These are phyloP conservation scores for Tenthredo mesomela DNA, from an alignment of 2,888 invertebrate genomes.

Conservation along the genomic window DNA sequence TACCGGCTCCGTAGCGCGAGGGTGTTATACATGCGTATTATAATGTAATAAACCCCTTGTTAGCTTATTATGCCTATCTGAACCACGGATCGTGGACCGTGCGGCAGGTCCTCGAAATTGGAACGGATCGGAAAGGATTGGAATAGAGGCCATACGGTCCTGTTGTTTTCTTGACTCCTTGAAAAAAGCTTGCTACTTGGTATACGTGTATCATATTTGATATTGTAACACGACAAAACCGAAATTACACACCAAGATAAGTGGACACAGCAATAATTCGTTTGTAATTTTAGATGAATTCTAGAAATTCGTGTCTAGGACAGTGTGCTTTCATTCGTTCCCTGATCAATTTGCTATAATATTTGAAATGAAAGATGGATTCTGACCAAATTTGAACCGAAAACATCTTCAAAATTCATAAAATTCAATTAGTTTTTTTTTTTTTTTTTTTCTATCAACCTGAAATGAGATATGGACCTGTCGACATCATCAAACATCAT, in stretches of 20 bases:
- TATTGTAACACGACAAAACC: neutral
- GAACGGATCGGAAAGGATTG: slow-evolving; percentile 24
- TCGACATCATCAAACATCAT: neutral
- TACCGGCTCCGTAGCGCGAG: slow-evolving; percentile 43
- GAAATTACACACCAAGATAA: neutral
- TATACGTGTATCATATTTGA: neutral
- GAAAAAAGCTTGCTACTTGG: neutral
- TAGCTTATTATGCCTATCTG: slow-evolving; percentile 51
- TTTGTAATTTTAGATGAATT: neutral
- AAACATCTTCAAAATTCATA: neutral
- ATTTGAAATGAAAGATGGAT: too few relatives aligned
- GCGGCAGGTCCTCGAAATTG: slow-evolving; percentile 35
- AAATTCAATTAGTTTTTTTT: neutral
- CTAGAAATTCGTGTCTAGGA: neutral
- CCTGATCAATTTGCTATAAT: too few relatives aligned
- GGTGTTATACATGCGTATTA: slow-evolving; percentile 54
- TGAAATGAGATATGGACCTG: neutral
- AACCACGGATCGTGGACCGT: slow-evolving; percentile 34
- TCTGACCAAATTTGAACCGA: neutral
- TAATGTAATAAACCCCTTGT: slow-evolving; percentile 54
- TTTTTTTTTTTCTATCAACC: neutral
- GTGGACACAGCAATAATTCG: neutral
- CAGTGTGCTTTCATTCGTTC: neutral
- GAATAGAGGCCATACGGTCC: neutral
- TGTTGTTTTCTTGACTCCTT: neutral